Evolutionary conservation across 2,888 invertebrate species (phyloP).

Genomic region (Xylocampa areola): DNA sequence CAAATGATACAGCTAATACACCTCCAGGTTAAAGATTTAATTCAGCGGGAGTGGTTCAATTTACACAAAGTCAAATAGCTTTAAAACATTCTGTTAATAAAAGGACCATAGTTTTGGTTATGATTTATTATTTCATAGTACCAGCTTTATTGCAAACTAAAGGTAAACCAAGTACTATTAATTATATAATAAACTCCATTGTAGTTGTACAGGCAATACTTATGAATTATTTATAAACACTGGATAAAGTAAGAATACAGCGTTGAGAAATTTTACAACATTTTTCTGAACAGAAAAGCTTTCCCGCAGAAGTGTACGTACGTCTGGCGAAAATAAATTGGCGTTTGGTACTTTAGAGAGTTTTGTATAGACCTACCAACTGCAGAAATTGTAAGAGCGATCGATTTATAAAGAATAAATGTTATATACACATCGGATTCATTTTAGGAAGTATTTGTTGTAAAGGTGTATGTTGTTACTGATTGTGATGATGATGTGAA

Average conservation of each 20-base stretch:
- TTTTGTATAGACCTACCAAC: constrained; percentile 22
- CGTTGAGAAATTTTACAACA: constrained; percentile 43
- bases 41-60: no score
- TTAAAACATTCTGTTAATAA: background rate
- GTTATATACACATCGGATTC: background rate
- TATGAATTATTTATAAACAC: constrained; percentile 49
- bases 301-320: constrained; percentile 44
- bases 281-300: constrained; percentile 44
- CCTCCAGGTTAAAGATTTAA: no score
- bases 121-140: constrained; percentile 10
- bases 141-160: constrained; percentile 7
- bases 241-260: constrained; percentile 33
- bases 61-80: background rate
- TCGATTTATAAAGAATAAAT: constrained; percentile 13
- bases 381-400: constrained; percentile 10
- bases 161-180: constrained; percentile 34
- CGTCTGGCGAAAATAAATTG: constrained; percentile 50
- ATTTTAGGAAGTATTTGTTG: background rate
- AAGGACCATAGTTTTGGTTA: background rate
- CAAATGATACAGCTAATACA: no score
- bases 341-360: constrained; percentile 37
- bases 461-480: background rate
- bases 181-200: constrained; percentile 42
- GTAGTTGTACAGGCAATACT: constrained; percentile 27
- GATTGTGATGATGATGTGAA: background rate